Evolutionary conservation across 2,797 vertebrate genomes (phyloP).

Genomic region (Scolopax bukidnonensis): DNA sequence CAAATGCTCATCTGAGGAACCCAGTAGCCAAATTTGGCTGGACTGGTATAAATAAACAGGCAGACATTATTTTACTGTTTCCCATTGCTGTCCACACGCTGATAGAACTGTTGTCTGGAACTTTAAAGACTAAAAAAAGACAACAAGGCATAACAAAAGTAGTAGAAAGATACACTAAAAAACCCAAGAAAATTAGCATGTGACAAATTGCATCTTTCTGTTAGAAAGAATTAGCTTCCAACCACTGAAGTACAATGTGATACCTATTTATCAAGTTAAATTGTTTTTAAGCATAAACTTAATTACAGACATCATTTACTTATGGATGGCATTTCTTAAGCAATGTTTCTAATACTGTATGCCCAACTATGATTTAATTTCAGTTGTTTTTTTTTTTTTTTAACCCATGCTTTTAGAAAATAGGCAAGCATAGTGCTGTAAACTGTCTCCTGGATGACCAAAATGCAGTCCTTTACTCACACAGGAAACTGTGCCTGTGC

Average conservation of each 20-base stretch:
- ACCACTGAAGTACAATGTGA: background rate
- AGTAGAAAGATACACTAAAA: background rate
- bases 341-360: background rate
- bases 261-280: constrained; percentile 9
- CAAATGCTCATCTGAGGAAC: background rate
- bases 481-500: background rate
- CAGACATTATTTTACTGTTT: background rate
- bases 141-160: background rate
- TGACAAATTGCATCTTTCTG: background rate
- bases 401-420: background rate
- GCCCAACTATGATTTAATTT: background rate
- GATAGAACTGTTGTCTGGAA: background rate
- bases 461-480: background rate
- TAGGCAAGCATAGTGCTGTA: background rate
- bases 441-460: background rate
- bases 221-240: background rate
- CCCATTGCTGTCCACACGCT: background rate
- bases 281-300: background rate
- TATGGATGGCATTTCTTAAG: background rate
- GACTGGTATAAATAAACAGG: background rate
- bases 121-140: background rate
- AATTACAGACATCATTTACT: background rate
- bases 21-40: background rate
- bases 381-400: background rate
- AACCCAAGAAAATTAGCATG: background rate